Evolutionary conservation across 1,140 invertebrate species (phyloP).

Genomic region (Rhynchophorus ferrugineus): DNA sequence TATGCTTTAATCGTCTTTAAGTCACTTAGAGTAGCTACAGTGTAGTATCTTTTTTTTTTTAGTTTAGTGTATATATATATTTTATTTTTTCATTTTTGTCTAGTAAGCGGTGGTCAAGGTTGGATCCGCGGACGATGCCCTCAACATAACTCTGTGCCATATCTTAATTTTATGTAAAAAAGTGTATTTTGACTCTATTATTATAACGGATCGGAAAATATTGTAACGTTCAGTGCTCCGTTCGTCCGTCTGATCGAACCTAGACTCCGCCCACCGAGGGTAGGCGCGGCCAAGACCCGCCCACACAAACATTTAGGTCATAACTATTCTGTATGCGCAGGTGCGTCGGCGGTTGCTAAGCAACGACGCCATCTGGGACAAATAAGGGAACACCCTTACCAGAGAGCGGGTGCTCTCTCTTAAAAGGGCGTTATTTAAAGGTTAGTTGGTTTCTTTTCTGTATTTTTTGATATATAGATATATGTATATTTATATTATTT

Average conservation of each 20-base stretch:
- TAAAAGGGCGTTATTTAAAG: conserved; percentile 43
- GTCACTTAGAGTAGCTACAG: conserved; percentile 27
- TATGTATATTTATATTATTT: conserved; percentile 8
- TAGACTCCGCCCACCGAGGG: background rate
- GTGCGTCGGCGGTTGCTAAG: conserved; percentile 67
- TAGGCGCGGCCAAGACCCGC: background rate
- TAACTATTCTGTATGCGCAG: conserved; percentile 38
- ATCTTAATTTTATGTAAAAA: too few species aligned
- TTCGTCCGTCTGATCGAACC: too few species aligned
- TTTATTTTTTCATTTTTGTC: background rate
- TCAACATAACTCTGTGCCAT: too few species aligned
- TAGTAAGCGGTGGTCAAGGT: background rate
- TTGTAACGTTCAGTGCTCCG: too few species aligned
- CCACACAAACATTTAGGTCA: conserved; percentile 1
- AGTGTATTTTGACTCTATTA: too few species aligned
- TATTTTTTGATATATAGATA: conserved; percentile 16
- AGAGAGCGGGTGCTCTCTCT: conserved; percentile 78
- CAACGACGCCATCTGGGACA: conserved; percentile 71
- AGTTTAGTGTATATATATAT: background rate
- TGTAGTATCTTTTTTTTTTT: conserved; percentile 23
- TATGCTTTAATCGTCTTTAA: conserved; percentile 31
- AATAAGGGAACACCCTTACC: conserved; percentile 86
- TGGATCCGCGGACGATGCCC: too few species aligned
- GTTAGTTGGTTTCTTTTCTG: conserved; percentile 35
- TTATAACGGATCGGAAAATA: too few species aligned